Evolutionary conservation across 53 echinoderm and acorn worm genomes (phyloP), one percentile per base, ranked within the genome.

Genomic region (Astropecten irregularis): DNA sequence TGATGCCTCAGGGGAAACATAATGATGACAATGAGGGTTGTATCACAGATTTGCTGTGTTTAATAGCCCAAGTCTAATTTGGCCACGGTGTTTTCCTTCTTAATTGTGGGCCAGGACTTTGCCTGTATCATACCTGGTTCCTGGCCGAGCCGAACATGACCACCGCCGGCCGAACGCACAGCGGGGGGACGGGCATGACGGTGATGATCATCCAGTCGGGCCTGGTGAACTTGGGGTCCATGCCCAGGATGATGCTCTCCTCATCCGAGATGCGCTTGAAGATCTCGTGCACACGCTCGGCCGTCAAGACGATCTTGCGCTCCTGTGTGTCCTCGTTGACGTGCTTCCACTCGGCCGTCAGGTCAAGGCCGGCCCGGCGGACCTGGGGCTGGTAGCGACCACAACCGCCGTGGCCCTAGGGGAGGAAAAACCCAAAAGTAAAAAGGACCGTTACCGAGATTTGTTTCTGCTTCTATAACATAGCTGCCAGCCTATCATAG

Each of bases 181-280:
- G 79, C 0, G 93, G 99, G 7, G 94, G 97, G 13, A 99, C 99
- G 4, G 99, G 99, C 69, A 99, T 22, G 23, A 99, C 99, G 2
- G 99, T 99, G 40, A 87, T 82, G 73, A 99, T 90, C 94, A 99
- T 99, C 99, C 99, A 99, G 62, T 99, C 99, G 0, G 99, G 94
- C n/a, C 94, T 51, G 13, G 94, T 90, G 77, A 76, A 99, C 82
- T 92, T 92, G 15, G 94, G 99, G 61, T 92, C 92, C 92, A 99
- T 92, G 10, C 99, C 99, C 3, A 99, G 48, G n/a, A 92, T 88
- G 34, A 59, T 46, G 47, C 91, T 92, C 87, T 99, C 99, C 72
- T 99, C 99, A 10, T 99, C 94, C 21, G 94, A 84, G 86, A 99
- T 99, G 22, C 92, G 92, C 56, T 92, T 99, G 81, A 95, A 99